phyloP scores from a whole-genome alignment of 2,113 vertebrate genomes.

The Daubentonia madagascariensis region DNA sequence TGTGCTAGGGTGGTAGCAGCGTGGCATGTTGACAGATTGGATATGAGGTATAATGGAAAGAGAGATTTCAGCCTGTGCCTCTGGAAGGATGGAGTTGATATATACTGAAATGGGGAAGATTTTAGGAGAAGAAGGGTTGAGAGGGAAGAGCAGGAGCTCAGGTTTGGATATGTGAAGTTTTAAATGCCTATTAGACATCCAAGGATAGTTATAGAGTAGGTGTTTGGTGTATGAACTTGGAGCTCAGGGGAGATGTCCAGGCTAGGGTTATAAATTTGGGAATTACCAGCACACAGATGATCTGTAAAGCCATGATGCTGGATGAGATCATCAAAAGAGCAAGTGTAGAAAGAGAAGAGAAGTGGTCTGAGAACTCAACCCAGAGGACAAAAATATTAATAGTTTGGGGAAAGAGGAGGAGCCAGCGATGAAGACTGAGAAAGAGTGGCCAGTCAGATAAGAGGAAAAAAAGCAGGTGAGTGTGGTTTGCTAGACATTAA shows the following conservation, averaged over 20 bases:
- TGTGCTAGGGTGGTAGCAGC: not conserved
- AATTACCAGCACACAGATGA: not conserved
- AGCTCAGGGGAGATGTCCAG: not conserved
- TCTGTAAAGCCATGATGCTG: not conserved
- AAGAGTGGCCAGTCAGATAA: not conserved
- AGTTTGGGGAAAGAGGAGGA: not conserved
- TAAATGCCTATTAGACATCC: not conserved
- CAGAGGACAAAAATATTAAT: not conserved
- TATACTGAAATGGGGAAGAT: not conserved
- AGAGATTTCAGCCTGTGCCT: not conserved
- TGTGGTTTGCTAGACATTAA: not conserved
- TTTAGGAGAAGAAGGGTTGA: not conserved
- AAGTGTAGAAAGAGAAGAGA: not conserved
- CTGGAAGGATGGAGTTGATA: not conserved
- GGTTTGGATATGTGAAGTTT: not conserved
- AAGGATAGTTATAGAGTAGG: not conserved
- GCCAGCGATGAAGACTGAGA: not conserved
- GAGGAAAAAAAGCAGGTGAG: not conserved
- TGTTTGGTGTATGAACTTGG: not conserved
- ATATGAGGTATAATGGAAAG: not conserved
- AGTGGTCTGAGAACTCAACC: not conserved
- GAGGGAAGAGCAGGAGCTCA: not conserved
- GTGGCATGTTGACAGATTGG: not conserved
- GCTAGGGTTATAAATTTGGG: not conserved
- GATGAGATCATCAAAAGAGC: not conserved